Evolutionary conservation across 2,888 invertebrate species (phyloP), one percentile per base, ranked within the genome.

Genomic region (Sarcophaga variegata): DNA sequence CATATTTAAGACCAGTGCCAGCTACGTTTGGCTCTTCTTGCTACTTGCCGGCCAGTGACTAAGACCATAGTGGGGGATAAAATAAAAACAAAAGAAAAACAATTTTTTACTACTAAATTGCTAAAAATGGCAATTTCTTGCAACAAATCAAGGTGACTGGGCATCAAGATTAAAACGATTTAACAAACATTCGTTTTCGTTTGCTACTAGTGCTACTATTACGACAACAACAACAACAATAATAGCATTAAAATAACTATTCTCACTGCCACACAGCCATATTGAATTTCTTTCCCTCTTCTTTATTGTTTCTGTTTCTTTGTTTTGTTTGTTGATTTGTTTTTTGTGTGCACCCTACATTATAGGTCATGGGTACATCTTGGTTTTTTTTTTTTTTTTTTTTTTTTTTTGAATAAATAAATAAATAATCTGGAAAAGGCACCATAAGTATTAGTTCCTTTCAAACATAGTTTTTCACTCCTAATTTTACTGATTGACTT

Each of bases 61-160:
- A 75, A 75, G 78, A 71, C 83, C 69, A 82, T 45, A 69, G 71
- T 25, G 22, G 59, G n/a, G 63, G 12, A 63, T 27, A 54, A 25
- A 49, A 45, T 12, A 45, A 63, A 47, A 20, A 17, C 63, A 70
- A 67, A 63, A 59, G 60, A 67, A 76, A 80, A 77, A 78, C 69
- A 71, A 64, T 85, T 86, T 87, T 85, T 37, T 37, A 37, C 84
- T 14, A 88, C 81, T 87, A 74, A 88, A 89, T 91, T 91, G 92
- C 90, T 92, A 91, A 92, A 91, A 91, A 91, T 90, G 90, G 91
- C 90, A 90, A 90, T 91, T 91, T 91, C 91, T 91, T 90, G 75
- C 92, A 92, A 92, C 92, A 91, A 91, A 92, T 92, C 92, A 91
- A 92, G 91, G 92, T 92, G 92, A 91, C 92, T 91, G 91, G 91